Evolutionary conservation across 2,797 vertebrate species (phyloP), one percentile per base, ranked within the genome.

Genomic region (Adrianichthys oophorus): DNA sequence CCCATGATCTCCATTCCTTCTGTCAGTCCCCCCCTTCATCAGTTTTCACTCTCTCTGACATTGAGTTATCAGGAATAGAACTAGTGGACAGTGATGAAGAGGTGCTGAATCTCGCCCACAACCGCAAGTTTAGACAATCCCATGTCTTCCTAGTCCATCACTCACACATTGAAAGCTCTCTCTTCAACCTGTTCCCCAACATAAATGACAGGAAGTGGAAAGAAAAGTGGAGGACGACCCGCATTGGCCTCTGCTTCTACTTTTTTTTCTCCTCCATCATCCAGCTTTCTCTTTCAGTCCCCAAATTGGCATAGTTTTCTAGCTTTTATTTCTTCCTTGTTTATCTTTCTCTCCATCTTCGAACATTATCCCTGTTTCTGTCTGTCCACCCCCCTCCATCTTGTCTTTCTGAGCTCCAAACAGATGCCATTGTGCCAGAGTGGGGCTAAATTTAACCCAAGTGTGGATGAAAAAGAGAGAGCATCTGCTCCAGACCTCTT

Each of bases 381-480:
- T 46, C 69, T 47, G 56, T 59, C 62, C 23, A 48, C 65, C 53
- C 59, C 48, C 57, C 57, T 56, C 63, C 56, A 62, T 70, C 67
- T 73, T 50, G 7, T 76, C 62, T 72, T 68, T 75, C 72, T 68
- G 52, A 75, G 70, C 61, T 65, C 63, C 58, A 47, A 78, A 65
- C 85, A 85, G 82, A 87, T 88, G 86, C 73, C 77, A 74, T 80
- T 79, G 54, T 83, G 76, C 77, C 60, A 84, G 77, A 74, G 68
- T 58, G 56, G 52, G 61, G 77, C 80, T 89, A 86, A 88, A 86
- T 82, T 86, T 84, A 88, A 84, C 81, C 70, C 62, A 80, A 85
- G 79, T 75, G 78, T 79, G 68, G 72, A 82, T 77, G 68, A 64
- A 12, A 42, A 68, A 74, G 69, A 78, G 73, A 75, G 75, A 62